Evolutionary conservation across 2,113 vertebrate species (phyloP).

Genomic region (Axis porcinus): DNA sequence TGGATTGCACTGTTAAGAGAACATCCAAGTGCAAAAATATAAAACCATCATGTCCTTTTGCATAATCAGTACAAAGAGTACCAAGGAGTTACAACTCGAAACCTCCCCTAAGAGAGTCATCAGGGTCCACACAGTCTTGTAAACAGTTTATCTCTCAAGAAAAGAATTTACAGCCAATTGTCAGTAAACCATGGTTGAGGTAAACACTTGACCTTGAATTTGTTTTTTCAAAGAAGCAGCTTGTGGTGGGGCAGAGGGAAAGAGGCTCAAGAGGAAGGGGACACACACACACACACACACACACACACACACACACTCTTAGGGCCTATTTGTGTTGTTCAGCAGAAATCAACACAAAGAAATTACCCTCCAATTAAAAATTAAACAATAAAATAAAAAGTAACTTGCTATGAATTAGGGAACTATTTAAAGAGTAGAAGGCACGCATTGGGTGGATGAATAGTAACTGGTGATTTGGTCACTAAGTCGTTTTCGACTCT

Average conservation of each 20-base stretch:
- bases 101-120: neutral
- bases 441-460: neutral
- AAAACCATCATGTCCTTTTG: neutral
- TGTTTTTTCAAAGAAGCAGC: neutral
- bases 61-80: neutral
- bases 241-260: neutral
- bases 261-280: neutral
- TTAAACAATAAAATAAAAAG: neutral
- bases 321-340: fast-evolving
- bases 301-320: neutral
- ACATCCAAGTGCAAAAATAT: conserved; percentile 10
- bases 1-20: neutral
- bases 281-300: neutral
- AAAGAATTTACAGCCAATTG: conserved; percentile 16
- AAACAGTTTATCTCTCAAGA: neutral
- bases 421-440: neutral
- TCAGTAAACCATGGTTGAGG: neutral
- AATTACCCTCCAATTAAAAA: neutral
- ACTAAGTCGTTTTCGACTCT: neutral
- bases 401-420: neutral
- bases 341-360: neutral
- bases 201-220: neutral
- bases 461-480: neutral
- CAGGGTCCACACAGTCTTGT: neutral
- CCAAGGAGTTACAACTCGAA: neutral